Evolutionary conservation across 2,888 invertebrate genomes (phyloP).

Genomic region (Leuctra nigra): DNA sequence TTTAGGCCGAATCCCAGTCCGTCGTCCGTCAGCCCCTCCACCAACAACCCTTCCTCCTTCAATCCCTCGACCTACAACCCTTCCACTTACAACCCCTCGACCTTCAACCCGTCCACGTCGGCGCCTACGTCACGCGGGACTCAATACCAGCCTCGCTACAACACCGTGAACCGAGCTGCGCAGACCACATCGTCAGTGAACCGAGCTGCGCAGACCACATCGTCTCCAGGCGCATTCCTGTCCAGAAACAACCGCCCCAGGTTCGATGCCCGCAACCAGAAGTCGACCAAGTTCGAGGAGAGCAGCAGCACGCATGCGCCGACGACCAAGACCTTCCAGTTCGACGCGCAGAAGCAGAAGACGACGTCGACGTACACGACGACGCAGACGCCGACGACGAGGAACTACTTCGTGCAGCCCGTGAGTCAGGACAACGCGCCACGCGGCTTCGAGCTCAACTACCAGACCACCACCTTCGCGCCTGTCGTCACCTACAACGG

Average conservation of each 20-base stretch:
- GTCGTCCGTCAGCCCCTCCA: no score
- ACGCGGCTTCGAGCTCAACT: conserved; percentile 4
- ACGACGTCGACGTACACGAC: conserved; percentile 3
- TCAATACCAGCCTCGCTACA: conserved; percentile 25
- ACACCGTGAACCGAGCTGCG: conserved; percentile 22
- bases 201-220: conserved; percentile 13
- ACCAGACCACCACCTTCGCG: conserved; percentile 23
- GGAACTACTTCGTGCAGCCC: conserved; percentile 14
- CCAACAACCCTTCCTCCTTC: background rate
- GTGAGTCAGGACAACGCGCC: background rate
- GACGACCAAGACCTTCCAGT: no score
- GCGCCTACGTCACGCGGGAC: no score
- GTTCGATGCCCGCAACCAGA: conserved; percentile 15
- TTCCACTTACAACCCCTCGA: background rate
- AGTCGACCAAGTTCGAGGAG: background rate
- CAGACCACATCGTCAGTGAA: conserved; percentile 22
- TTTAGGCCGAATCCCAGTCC: no score
- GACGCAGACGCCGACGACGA: conserved; percentile 23
- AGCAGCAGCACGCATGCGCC: conserved; percentile 23
- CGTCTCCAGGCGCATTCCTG: conserved; percentile 19
- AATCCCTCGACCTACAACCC: conserved; percentile 2
- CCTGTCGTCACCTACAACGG: conserved; percentile 12
- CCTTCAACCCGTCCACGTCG: background rate
- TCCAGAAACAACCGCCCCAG: conserved; percentile 5
- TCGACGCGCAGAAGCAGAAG: conserved; percentile 21